Base-by-base conservation (phyloP, 1,140 invertebrate species). In the Drosophila melanogaster region DNA sequence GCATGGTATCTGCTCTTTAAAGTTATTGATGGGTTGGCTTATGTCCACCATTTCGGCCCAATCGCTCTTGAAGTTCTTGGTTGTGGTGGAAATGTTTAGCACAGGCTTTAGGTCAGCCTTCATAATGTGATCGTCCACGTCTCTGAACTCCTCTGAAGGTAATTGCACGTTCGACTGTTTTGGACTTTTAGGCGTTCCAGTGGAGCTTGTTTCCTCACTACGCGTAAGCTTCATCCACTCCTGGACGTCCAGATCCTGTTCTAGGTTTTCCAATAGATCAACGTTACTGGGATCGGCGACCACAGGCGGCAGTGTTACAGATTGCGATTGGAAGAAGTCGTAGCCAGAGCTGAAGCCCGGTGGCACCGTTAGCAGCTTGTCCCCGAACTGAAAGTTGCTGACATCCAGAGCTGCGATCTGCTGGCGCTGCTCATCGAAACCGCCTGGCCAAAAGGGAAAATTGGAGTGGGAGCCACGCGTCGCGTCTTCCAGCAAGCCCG, bases 11-110 rank as follows among this genome's bases (percentile, higher is more conserved):
- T 94, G 94, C 79, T 97, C 95, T 49, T 96, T 94, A 92, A 98
- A 98, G 92, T 98, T 95, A 38, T 93, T 93, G 1, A 98, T 95
- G 15, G 97, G 96, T 47, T 94, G 93, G 14, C 94, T 95, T 0
- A 97, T 94, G 92, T 98, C 96, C 43, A 99, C 93, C 90, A 96
- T 94, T 86, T 98, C 95, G 1, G 97, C 98, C 97, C 97, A 99
- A 85, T 97, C 94, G 10, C 94, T 90, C 41, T 67, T 94, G 2
- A 93, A 93, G 59, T 92, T 92, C 1, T 79, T 59, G 35, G 62
- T 69, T 61, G 89, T 73, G 14, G 92, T 79, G 0, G 93, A 94
- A 53, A 94, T 94, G 64, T 94, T 93, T 12, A 95, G 69, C 0
- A 95, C 79, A 2, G 94, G 93, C 49, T 93, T 92, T 22, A 92